phyloP scores from a whole-genome alignment of 2,113 vertebrate species.

The Crotalus tigris region DNA sequence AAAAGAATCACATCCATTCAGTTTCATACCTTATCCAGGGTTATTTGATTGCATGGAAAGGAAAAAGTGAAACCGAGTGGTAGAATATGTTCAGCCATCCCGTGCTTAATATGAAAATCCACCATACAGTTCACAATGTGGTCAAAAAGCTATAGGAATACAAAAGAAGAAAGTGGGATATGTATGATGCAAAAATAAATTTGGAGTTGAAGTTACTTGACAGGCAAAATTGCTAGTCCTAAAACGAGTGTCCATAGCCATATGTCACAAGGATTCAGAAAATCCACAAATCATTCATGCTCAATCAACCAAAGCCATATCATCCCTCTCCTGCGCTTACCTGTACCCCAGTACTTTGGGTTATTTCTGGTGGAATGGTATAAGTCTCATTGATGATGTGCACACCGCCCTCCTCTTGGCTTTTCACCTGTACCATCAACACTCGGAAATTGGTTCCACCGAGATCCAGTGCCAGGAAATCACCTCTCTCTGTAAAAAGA shows the following conservation, averaged over 20 bases:
- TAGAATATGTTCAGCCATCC: conserved; percentile 45
- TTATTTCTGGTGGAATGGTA: conserved; percentile 64
- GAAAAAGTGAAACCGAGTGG: conserved; percentile 78
- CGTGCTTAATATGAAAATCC: conserved; percentile 70
- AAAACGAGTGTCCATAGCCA: neutral
- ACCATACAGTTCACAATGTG: conserved; percentile 72
- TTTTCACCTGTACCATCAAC: conserved; percentile 69
- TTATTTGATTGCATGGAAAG: conserved; percentile 74
- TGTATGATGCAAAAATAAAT: neutral
- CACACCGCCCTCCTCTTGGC: conserved; percentile 54
- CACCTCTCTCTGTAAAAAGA: conserved; percentile 71
- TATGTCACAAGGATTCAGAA: no score
- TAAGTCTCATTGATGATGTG: conserved; percentile 74
- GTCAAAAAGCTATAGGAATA: conserved; percentile 68
- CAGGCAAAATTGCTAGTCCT: neutral
- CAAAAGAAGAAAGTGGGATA: neutral
- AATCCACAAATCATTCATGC: neutral
- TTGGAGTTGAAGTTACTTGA: neutral
- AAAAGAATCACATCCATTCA: accelerated
- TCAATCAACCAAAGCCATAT: no score
- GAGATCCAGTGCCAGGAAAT: conserved; percentile 84
- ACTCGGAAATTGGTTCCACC: conserved; percentile 89
- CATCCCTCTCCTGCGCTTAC: conserved; percentile 46
- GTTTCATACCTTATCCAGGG: conserved; percentile 73
- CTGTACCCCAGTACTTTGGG: conserved; percentile 65